Evolutionary conservation across 2,888 invertebrate genomes (phyloP), one percentile per base, ranked within the genome.

Genomic region (Deilephila porcellus): DNA sequence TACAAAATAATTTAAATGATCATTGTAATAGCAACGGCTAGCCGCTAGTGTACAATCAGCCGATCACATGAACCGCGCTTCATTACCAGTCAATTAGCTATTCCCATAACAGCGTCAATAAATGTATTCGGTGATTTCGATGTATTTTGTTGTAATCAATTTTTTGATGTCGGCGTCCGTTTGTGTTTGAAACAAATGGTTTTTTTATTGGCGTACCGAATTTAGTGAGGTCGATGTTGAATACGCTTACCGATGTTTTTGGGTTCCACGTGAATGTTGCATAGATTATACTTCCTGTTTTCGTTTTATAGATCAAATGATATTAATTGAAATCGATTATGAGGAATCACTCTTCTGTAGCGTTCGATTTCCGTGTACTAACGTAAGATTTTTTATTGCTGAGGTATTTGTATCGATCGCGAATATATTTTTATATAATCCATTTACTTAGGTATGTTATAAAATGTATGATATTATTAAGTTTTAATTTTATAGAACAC

Each of bases 81-180:
- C 91, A 91, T 91, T 91, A 91, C 90, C 89, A 91, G 93, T 92
- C 94, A 93, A 94, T 94, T 94, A 94, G 89, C 85, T 84, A 86
- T 91, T 89, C 90, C 89, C 90, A 92, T 93, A 93, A 93, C 90
- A 92, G 87, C 92, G 81, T 82, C 91, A 91, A 94, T 94, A 94
- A 94, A 93, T 86, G 91, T 92, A 88, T 91, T 90, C 88, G 90
- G 92, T 92, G 91, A 92, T 93, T 92, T 89, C 89, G 87, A 88
- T 88, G 93, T 91, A 93, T 94, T 94, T 93, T 93, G 92, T 93
- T 89, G 91, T 93, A 94, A 94, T 94, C 93, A 94, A 93, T 93
- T 92, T 86, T 91, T 88, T 86, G 90, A 87, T 86, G 93, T 87
- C 93, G 94, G 94, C 93, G 85, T 90, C 84, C 91, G 92, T 93